Evolutionary conservation across 2,888 invertebrate genomes (phyloP).

Genomic region (Branchipolynoe longqiensis): DNA sequence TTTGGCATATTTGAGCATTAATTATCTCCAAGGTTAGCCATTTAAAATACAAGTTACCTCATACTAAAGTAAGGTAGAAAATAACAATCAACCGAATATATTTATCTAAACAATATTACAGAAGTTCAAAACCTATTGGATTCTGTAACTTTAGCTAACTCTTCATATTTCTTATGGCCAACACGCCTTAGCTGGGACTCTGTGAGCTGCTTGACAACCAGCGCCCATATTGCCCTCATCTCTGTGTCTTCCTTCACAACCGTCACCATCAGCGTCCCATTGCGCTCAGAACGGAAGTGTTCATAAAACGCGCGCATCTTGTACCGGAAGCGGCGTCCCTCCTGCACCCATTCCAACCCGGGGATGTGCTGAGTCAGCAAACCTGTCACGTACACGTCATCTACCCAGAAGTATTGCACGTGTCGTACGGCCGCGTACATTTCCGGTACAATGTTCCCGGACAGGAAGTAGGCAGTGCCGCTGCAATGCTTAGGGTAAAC

Average conservation of each 20-base stretch:
- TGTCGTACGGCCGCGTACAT: background rate
- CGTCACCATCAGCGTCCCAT: background rate
- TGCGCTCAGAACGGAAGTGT: background rate
- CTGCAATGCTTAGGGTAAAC: conserved; percentile 32
- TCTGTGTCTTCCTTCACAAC: background rate
- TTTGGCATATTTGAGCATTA: no score
- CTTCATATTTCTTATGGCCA: conserved; percentile 12
- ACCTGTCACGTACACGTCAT: conserved; percentile 50
- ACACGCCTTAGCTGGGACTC: background rate
- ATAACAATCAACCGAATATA: no score
- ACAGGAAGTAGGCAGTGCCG: conserved; percentile 35
- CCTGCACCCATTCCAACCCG: conserved; percentile 76
- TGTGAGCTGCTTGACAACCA: background rate
- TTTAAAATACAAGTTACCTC: no score
- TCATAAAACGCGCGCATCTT: background rate
- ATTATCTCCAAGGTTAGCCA: no score
- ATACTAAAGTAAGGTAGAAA: no score
- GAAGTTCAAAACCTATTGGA: background rate
- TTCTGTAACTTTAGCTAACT: background rate
- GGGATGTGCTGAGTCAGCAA: background rate
- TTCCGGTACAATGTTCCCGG: conserved; percentile 30
- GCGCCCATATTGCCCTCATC: background rate
- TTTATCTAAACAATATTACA: no score
- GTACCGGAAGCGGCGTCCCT: conserved; percentile 80
- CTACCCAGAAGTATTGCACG: conserved; percentile 49